Conservation (phyloP, 2,113 vertebrate species). For the Cichladusa arquata region DNA sequence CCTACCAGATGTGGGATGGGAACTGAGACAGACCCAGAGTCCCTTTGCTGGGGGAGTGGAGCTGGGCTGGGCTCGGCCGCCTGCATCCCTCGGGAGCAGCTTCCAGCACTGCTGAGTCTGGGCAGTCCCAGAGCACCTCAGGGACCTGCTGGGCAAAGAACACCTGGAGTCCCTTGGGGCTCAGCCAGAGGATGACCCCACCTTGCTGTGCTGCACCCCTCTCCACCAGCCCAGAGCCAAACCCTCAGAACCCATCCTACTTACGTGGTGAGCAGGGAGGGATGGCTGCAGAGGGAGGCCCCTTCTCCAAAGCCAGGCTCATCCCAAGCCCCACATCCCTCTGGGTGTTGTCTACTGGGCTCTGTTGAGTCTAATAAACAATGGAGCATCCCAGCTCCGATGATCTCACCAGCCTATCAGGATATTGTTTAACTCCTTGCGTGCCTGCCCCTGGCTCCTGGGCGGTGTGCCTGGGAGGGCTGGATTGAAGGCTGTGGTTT, state of each 20-base stretch:
- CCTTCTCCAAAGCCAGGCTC: background rate
- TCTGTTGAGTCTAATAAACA: constrained; percentile 45
- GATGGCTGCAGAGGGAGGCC: background rate
- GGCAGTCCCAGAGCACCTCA: rapidly evolving
- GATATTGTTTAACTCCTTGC: constrained; percentile 44
- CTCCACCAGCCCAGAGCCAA: background rate
- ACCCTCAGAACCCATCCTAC: background rate
- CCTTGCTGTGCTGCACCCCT: rapidly evolving
- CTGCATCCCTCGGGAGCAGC: background rate
- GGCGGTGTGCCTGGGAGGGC: background rate
- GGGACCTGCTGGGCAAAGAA: background rate
- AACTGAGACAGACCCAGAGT: background rate
- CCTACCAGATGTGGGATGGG: background rate
- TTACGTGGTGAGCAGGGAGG: background rate
- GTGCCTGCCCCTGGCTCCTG: background rate
- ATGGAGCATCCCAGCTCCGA: constrained; percentile 49
- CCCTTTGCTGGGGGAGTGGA: background rate
- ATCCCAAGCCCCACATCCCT: background rate
- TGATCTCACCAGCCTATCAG: constrained; percentile 63
- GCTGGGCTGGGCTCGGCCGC: rapidly evolving
- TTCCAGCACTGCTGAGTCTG: background rate
- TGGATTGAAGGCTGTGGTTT: background rate
- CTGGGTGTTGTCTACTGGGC: constrained; percentile 10
- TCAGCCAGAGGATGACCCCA: background rate
- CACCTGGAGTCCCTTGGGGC: background rate